These are phyloP conservation scores for Cancer borealis DNA, from an alignment of 2,888 invertebrate species.

Conservation along the genomic window DNA sequence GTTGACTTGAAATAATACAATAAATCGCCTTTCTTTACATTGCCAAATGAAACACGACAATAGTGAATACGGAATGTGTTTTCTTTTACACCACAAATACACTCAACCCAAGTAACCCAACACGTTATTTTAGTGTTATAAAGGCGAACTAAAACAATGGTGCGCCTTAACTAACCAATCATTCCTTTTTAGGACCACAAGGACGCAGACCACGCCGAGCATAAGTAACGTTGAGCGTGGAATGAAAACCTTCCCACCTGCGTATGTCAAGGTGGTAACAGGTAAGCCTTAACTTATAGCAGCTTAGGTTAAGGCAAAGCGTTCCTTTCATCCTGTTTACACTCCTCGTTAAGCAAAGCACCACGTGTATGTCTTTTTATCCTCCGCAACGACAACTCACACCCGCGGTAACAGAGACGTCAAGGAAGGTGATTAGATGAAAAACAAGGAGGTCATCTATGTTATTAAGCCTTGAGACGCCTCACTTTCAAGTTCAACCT, in stretches of 20 bases:
- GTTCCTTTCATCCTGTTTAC: not conserved
- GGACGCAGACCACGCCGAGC: too few relatives aligned
- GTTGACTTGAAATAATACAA: too few relatives aligned
- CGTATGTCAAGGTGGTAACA: not conserved
- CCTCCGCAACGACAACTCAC: not conserved
- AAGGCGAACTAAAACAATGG: too few relatives aligned
- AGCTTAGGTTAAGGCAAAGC: not conserved
- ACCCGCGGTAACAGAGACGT: not conserved
- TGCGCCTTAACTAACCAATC: too few relatives aligned
- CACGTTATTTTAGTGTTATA: too few relatives aligned
- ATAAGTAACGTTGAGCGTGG: too few relatives aligned
- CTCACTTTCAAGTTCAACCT: not conserved
- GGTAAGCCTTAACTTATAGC: conserved; percentile 12
- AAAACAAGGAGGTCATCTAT: not conserved
- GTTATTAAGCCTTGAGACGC: not conserved
- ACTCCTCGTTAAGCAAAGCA: not conserved
- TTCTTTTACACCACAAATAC: too few relatives aligned
- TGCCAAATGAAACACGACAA: too few relatives aligned
- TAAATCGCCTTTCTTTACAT: too few relatives aligned
- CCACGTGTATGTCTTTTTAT: not conserved
- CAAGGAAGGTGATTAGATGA: not conserved
- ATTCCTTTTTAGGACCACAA: too few relatives aligned
- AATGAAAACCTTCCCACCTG: not conserved
- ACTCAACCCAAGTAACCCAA: too few relatives aligned
- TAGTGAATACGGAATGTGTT: too few relatives aligned